Conservation (phyloP, 2,113 vertebrate genomes). For the Salvelinus sp. region DNA sequence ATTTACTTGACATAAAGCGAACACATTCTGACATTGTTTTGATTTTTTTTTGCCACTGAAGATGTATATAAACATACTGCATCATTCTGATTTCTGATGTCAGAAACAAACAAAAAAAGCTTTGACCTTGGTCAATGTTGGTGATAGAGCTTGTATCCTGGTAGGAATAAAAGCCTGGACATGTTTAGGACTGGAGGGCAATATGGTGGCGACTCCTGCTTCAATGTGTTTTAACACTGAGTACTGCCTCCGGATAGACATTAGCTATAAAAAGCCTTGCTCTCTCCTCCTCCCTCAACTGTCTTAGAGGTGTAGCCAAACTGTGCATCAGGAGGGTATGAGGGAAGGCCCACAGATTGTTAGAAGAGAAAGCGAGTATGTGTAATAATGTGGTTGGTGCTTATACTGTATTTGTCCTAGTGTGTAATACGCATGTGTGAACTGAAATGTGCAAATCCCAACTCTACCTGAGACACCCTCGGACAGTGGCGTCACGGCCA, state of each 20-base stretch:
- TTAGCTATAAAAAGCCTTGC: conserved; percentile 38
- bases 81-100: too few species aligned
- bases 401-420: conserved; percentile 36
- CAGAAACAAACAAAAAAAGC: background rate
- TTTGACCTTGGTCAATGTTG: background rate
- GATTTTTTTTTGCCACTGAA: background rate
- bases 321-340: conserved; percentile 41
- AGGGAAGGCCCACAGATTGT: conserved; percentile 48
- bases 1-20: too few species aligned
- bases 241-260: conserved; percentile 33
- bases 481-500: too few species aligned
- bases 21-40: background rate
- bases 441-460: background rate
- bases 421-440: too few species aligned
- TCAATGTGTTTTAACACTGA: conserved; percentile 28
- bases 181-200: conserved; percentile 2
- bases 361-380: conserved; percentile 27
- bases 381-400: conserved; percentile 30
- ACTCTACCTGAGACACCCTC: too few species aligned
- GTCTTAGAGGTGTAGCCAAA: conserved; percentile 36
- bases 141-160: background rate
- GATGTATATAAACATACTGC: background rate
- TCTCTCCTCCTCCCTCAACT: conserved; percentile 20
- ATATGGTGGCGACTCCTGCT: background rate
- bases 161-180: conserved; percentile 14